Conservation (phyloP, 2,113 vertebrate species). For the Pygoscelis adeliae region DNA sequence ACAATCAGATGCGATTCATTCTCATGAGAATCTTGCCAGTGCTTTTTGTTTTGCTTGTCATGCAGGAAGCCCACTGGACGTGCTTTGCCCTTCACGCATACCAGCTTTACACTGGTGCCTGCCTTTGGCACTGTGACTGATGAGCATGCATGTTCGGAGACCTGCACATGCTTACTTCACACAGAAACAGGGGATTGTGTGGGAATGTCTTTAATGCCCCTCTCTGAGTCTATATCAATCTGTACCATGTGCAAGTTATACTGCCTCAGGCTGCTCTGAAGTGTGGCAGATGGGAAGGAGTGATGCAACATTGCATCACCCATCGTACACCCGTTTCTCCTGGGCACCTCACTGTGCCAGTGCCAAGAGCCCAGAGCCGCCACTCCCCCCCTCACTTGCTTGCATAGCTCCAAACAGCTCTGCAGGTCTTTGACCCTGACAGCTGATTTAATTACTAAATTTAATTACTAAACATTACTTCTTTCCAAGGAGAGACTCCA, state of each 20-base stretch:
- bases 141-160: not conserved
- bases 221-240: not conserved
- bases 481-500: not conserved
- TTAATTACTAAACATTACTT: not conserved
- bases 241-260: not conserved
- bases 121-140: not conserved
- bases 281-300: not conserved
- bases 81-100: not conserved
- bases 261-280: not conserved
- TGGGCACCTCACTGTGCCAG: not conserved
- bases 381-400: not conserved
- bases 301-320: not conserved
- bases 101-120: not conserved
- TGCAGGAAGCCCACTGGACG: not conserved
- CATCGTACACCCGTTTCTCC: not conserved
- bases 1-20: not conserved
- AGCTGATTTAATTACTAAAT: not conserved
- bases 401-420: not conserved
- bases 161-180: fast-evolving
- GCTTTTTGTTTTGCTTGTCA: not conserved
- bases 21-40: not conserved
- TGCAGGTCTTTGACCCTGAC: not conserved
- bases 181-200: not conserved
- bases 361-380: not conserved
- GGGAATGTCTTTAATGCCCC: not conserved